phyloP scores from a whole-genome alignment of 2,797 vertebrate genomes.

The Adelosebastes latens region DNA sequence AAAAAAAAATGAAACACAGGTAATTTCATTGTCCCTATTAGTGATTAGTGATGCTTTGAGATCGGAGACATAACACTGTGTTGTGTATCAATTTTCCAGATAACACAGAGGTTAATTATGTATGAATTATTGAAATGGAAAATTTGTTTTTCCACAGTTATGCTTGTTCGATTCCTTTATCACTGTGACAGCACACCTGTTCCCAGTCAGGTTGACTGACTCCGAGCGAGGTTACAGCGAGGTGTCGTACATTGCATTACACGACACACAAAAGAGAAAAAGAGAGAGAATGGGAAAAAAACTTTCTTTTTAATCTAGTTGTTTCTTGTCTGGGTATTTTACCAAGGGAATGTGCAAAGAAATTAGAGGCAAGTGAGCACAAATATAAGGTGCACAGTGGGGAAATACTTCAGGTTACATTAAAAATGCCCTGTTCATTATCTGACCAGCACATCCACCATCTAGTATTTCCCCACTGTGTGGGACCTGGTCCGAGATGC shows the following conservation, averaged over 20 bases:
- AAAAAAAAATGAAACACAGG: conserved; percentile 1
- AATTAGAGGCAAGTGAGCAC: not conserved
- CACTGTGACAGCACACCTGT: conserved; percentile 47
- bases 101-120: conserved; percentile 44
- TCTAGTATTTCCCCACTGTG: not conserved
- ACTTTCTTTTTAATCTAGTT: not conserved
- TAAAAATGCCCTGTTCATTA: not conserved
- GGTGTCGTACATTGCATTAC: not conserved
- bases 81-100: conserved; percentile 31
- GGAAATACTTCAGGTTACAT: not conserved
- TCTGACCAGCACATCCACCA: not conserved
- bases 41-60: not conserved
- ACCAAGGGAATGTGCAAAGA: not conserved
- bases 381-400: not conserved
- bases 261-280: not conserved
- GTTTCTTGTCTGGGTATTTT: not conserved
- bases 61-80: not conserved
- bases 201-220: conserved; percentile 32
- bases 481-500: not conserved
- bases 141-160: conserved; percentile 55
- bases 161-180: conserved; percentile 57
- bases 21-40: conserved; percentile 30
- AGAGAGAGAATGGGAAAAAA: not conserved
- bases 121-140: conserved; percentile 52
- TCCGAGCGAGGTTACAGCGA: conserved; percentile 2